Evolutionary conservation across 2,113 vertebrate genomes (phyloP), one percentile per base, ranked within the genome.

Genomic region (Eretmochelys imbricata): DNA sequence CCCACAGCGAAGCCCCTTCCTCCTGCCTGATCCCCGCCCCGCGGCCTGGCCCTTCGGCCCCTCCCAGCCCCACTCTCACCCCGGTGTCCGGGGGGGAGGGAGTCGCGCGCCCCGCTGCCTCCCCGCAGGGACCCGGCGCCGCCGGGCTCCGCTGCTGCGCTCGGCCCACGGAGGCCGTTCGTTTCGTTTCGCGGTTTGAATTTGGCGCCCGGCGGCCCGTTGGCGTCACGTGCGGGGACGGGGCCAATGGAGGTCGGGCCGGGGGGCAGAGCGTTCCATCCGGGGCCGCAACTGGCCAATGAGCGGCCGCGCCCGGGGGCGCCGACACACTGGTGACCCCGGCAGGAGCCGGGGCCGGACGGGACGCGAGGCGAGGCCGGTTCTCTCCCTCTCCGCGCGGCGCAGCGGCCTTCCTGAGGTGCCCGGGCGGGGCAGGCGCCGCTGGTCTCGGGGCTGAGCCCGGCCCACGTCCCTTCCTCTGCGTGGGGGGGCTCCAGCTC

Each of bases 201-300:
- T 99, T 99, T 99, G 99, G 99, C 99, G 99, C 99, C 98, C 98
- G 97, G 93, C 50, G 81, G 83, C 27, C 83, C 82, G 50, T 95
- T 89, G 53, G 7, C 54, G 3, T 97, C 98, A 98, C 98, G 95
- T 98, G 98, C 92, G 42, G 10, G 8, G 17, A 7, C 59, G 4
- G 29, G 17, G 1, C 97, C 98, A 99, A 95, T 95, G 97, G 97
- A 76, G 29, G 22, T 1, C 2, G 19, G 6, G 5, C 8, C 49
- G 46, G 1, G 69, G n/a, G 25, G 14, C 48, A 0, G 1, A 35
- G 7, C 17, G 69, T 81, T 49, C 2, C 0, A 46, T 17, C 65
- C 35, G 29, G 12, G 31, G 1, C 2, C 53, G 12, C 10, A 1
- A 0, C 3, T 19, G 80, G 35, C 93, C 85, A 88, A 90, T 91